Evolutionary conservation across 2,888 invertebrate species (phyloP).

Genomic region (Scelioninae gen. 1): DNA sequence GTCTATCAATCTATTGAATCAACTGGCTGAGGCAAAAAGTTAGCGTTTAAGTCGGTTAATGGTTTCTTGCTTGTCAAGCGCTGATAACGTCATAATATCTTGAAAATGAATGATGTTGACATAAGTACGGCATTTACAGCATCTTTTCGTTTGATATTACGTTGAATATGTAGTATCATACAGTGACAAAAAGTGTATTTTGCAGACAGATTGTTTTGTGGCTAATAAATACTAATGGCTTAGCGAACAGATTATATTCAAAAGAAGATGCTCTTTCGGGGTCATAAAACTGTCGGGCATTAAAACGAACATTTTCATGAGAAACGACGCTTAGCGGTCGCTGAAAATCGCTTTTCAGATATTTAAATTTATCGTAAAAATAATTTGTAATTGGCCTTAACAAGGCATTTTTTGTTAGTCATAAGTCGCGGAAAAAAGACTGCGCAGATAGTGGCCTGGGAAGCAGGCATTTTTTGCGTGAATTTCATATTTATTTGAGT

Average conservation of each 20-base stretch:
- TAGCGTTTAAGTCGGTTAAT: slow-evolving; percentile 16
- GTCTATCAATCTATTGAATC: too few relatives aligned
- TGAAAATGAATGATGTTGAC: slow-evolving; percentile 28
- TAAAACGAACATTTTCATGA: slow-evolving; percentile 44
- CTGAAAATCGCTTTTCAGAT: slow-evolving; percentile 21
- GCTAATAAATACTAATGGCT: slow-evolving; percentile 50
- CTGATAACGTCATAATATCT: slow-evolving; percentile 27
- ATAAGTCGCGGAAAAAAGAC: background rate
- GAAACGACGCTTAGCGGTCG: slow-evolving; percentile 38
- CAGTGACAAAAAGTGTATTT: slow-evolving; percentile 29
- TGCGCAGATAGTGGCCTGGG: too few relatives aligned
- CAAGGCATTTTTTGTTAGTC: slow-evolving; percentile 8
- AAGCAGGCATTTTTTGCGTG: background rate
- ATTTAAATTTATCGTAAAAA: slow-evolving; percentile 42
- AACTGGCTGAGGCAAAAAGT: background rate
- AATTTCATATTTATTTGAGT: slow-evolving; percentile 13
- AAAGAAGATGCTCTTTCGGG: slow-evolving; percentile 36
- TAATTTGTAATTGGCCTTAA: slow-evolving; percentile 53
- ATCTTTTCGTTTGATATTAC: slow-evolving; percentile 30
- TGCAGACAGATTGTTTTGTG: slow-evolving; percentile 29
- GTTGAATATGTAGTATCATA: slow-evolving; percentile 8
- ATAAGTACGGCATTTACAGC: slow-evolving; percentile 13
- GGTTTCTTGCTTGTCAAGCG: background rate
- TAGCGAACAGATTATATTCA: slow-evolving; percentile 47
- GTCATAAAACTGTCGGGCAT: slow-evolving; percentile 51